Percentiles rank a stretch among this genome's conserved stretches.
phyloP scores from a whole-genome alignment of 2,113 vertebrate genomes.

The Heloderma charlesbogerti region DNA sequence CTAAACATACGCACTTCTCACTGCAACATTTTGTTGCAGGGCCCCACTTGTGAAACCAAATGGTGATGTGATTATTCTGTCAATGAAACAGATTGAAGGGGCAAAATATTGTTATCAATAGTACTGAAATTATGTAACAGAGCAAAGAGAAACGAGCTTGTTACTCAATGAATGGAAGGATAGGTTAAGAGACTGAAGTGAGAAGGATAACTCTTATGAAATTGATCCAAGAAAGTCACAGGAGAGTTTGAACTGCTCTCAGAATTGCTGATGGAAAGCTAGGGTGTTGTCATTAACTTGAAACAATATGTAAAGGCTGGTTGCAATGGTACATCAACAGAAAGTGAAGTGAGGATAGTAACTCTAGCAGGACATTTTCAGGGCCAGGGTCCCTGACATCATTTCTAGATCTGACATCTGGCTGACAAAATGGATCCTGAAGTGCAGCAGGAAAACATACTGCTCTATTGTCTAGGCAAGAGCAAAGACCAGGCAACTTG shows the following conservation, averaged over 20 bases:
- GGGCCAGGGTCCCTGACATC: background rate
- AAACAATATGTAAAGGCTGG: background rate
- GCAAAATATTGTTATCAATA: background rate
- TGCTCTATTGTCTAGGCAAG: background rate
- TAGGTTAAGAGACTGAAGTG: no score
- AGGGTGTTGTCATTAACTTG: constrained; percentile 2
- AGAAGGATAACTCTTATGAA: background rate
- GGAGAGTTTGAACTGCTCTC: background rate
- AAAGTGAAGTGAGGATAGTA: background rate
- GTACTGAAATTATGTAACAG: background rate
- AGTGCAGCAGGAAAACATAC: background rate
- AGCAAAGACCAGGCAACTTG: background rate
- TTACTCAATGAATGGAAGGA: background rate
- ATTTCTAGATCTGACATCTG: background rate
- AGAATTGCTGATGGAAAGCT: background rate
- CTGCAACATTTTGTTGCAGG: no score
- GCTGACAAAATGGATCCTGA: background rate
- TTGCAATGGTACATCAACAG: background rate
- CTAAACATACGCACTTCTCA: no score
- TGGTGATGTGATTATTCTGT: background rate
- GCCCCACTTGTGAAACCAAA: background rate
- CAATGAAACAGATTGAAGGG: background rate
- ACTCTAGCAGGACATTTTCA: background rate
- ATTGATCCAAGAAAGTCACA: background rate
- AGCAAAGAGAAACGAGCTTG: background rate